Evolutionary conservation across 2,797 vertebrate genomes (phyloP), one percentile per base, ranked within the genome.

Genomic region (Rhinella marina): DNA sequence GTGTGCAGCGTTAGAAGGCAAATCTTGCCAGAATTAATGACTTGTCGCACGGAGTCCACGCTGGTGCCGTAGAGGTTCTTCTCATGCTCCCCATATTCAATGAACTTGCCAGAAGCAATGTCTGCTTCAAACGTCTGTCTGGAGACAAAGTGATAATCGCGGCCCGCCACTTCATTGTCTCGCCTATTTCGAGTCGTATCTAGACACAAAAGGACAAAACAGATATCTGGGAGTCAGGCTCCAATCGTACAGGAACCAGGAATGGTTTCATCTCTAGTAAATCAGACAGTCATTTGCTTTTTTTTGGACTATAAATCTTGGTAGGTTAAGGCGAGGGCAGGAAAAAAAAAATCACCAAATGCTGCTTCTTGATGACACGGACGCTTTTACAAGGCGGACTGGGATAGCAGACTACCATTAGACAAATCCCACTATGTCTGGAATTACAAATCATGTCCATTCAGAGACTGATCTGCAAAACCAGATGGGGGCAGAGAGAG

Each of bases 1-100:
- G 98, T 97, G 90, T 97, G 97, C 90, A 99, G 96, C 93, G 97
- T 98, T 85, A 99, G 92, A 88, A 99, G 95, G 91, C 98, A 99
- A 92, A 99, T 99, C 91, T 98, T 99, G 89, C 98, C 96, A 6
- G 97, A 97, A 95, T 99, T 99, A 94, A 99, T 98, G 84, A 99
- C 96, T 91, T 99, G 98, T 76, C 98, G 95, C 90, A 99, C 97
- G 0, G 97, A 98, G 93, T 99, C 98, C 41, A 96, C 95, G 90
- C 97, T 98, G 5, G 98, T 99, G 90, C 98, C 98, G 4, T 99
- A 99, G 5, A 97, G 94, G 91, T 99, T 99, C 93, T 98, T 99
- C 92, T 99, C 98, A 94, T 97, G 98, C 91, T 99, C 98, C 0
- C 98, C 97, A 0, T 96, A 97, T 72, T 99, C 98, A 50, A 99